phyloP scores from a whole-genome alignment of 2,888 invertebrate genomes.

The Cantharis rufa region DNA sequence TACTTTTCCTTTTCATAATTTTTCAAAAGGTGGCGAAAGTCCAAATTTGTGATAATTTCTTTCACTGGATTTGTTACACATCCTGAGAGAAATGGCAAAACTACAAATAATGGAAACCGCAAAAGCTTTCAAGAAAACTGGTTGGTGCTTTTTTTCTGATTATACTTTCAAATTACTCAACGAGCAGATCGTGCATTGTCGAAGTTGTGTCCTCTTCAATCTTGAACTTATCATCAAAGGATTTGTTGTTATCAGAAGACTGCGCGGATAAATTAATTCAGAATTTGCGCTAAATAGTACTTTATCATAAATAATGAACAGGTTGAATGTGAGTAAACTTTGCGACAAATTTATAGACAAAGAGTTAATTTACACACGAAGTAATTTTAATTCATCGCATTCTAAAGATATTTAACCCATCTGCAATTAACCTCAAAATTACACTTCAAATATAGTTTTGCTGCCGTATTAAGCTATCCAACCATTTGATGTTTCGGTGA shows the following conservation, averaged over 20 bases:
- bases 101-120: not conserved
- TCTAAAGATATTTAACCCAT: not conserved
- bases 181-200: not conserved
- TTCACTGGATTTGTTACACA: not conserved
- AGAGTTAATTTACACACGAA: not conserved
- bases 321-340: not conserved
- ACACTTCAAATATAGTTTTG: not conserved
- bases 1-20: not conserved
- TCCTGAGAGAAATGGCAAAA: not conserved
- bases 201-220: not conserved
- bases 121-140: not conserved
- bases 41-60: not conserved
- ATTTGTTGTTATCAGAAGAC: not conserved
- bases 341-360: not conserved
- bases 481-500: not conserved
- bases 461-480: not conserved
- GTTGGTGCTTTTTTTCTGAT: not conserved
- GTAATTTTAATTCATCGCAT: not conserved
- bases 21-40: not conserved
- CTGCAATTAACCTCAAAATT: not conserved
- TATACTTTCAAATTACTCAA: not conserved
- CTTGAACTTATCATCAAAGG: not conserved
- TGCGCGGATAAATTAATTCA: not conserved
- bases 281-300: not conserved
- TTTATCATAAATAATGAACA: not conserved